Conservation (phyloP, 2,888 invertebrate genomes). For the Lamellibrachia columna region DNA sequence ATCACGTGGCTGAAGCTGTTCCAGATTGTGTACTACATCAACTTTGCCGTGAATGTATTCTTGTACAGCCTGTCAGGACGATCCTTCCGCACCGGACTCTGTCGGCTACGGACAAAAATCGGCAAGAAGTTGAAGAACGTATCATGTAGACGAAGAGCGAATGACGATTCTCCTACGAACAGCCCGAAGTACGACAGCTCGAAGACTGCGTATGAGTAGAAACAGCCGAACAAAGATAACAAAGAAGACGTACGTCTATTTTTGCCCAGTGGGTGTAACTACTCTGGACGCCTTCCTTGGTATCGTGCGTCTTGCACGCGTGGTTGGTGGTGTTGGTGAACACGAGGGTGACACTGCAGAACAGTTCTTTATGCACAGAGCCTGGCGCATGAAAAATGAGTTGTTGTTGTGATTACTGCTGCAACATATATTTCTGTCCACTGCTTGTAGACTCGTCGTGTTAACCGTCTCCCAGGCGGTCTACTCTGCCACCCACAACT, state of each 20-base stretch:
- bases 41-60: slow-evolving; percentile 34
- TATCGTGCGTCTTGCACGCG: too few relatives aligned
- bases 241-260: background rate
- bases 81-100: slow-evolving; percentile 32
- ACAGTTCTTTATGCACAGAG: too few relatives aligned
- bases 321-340: too few relatives aligned
- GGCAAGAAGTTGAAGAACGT: background rate
- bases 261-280: background rate
- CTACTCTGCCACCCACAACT: background rate
- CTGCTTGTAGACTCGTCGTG: too few relatives aligned
- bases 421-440: too few relatives aligned
- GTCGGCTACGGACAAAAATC: slow-evolving; percentile 16
- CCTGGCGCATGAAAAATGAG: too few relatives aligned
- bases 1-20: slow-evolving; percentile 27
- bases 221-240: background rate
- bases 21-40: slow-evolving; percentile 31
- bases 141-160: background rate
- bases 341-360: too few relatives aligned
- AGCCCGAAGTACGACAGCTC: background rate
- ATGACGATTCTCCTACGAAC: background rate
- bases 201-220: background rate
- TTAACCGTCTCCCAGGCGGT: too few relatives aligned
- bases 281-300: background rate
- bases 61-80: slow-evolving; percentile 34
- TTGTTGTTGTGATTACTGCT: too few relatives aligned